A percentile compares a stretch with the other conserved stretches of the same genome.
These are phyloP conservation scores for Montipora efflorescens DNA, from an alignment of 64 coral and sea anemone species.

Conservation along the genomic window DNA sequence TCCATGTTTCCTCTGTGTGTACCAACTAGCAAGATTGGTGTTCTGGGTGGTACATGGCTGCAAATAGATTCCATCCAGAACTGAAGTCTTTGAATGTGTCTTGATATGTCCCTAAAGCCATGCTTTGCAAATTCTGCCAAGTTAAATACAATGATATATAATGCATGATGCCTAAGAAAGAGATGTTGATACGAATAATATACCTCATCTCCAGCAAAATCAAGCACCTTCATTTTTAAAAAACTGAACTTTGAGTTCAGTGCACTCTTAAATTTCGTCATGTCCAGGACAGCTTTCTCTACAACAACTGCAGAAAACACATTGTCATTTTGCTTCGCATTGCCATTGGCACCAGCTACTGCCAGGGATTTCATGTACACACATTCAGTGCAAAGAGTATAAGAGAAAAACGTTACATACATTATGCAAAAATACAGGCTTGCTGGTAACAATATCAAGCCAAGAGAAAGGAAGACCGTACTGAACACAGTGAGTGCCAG, in stretches of 20 bases:
- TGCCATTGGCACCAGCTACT: not conserved
- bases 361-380: not conserved
- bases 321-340: not conserved
- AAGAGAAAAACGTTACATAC: not conserved
- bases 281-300: constrained; percentile 23
- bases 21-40: constrained; percentile 67
- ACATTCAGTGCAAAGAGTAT: not conserved
- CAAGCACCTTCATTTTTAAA: constrained; percentile 62
- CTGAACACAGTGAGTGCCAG: not conserved
- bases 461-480: not conserved
- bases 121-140: constrained; percentile 12
- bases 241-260: constrained; percentile 24
- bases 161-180: constrained; percentile 55
- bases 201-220: constrained; percentile 77
- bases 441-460: not conserved
- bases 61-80: constrained; percentile 63
- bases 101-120: not conserved
- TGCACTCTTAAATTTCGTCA: not conserved
- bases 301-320: not conserved
- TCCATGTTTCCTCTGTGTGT: constrained; percentile 60
- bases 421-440: not conserved
- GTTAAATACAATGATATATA: constrained; percentile 75
- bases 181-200: constrained; percentile 73
- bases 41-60: constrained; percentile 31
- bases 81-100: constrained; percentile 23